These are phyloP conservation scores for Himantopus leucocephalus DNA, from an alignment of 2,113 vertebrate species.

Conservation along the genomic window DNA sequence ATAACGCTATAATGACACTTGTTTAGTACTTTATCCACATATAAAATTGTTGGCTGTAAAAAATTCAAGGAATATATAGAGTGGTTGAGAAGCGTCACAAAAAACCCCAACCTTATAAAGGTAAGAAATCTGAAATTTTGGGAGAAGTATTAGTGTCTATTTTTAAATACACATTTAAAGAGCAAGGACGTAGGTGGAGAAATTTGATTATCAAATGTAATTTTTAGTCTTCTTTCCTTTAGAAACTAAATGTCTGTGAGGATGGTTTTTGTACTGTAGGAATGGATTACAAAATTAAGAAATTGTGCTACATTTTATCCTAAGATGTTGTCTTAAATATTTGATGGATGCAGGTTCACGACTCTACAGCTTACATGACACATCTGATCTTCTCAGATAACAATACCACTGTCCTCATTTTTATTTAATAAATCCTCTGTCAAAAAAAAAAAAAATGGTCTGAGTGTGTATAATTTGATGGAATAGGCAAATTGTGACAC, in stretches of 20 bases:
- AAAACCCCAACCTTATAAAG: not conserved
- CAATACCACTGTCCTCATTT: not conserved
- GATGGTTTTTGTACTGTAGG: not conserved
- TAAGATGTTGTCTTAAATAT: slow-evolving; percentile 42
- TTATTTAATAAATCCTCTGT: slow-evolving; percentile 15
- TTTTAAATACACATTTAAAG: not conserved
- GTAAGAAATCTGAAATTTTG: not conserved
- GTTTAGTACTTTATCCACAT: slow-evolving; percentile 49
- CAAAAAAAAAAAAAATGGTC: not conserved
- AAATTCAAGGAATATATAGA: slow-evolving; percentile 17
- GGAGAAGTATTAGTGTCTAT: not conserved
- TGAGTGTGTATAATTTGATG: not conserved
- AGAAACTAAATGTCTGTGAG: not conserved
- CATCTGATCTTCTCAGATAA: not conserved
- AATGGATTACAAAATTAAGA: slow-evolving; percentile 26
- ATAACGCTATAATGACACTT: not conserved
- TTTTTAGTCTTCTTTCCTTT: not conserved
- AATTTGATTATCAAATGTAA: not conserved
- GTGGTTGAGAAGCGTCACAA: not conserved
- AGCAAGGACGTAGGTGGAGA: not conserved
- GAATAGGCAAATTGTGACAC: not conserved
- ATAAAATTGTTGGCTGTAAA: slow-evolving; percentile 42
- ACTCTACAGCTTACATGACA: not conserved
- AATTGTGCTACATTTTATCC: not conserved
- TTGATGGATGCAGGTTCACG: not conserved